phyloP scores from a whole-genome alignment of 2,113 vertebrate species.

The Tringa solitaria region DNA sequence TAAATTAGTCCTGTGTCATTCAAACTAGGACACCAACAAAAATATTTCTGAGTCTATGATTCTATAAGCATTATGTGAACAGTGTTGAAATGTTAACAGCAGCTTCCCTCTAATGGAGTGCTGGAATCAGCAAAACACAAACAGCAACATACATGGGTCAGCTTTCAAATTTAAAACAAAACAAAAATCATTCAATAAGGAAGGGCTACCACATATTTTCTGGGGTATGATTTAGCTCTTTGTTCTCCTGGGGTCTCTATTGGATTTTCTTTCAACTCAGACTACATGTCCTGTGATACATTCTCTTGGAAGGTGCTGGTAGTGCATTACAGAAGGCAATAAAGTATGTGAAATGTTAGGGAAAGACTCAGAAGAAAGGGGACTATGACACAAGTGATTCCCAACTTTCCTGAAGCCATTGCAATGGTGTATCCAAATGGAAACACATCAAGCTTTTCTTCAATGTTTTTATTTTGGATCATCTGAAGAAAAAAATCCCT shows the following conservation, averaged over 20 bases:
- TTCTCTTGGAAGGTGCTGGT: not conserved
- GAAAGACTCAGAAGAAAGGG: not conserved
- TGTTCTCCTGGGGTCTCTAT: not conserved
- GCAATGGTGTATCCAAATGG: not conserved
- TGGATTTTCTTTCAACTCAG: not conserved
- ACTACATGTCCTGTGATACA: not conserved
- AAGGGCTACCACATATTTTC: not conserved
- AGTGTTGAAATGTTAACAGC: not conserved
- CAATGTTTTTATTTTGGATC: not conserved
- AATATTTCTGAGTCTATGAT: not conserved
- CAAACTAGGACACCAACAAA: not conserved
- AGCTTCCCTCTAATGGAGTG: not conserved
- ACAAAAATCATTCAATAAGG: not conserved
- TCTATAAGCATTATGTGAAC: not conserved
- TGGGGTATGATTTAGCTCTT: not conserved
- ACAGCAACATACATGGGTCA: not conserved
- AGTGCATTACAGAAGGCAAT: not conserved
- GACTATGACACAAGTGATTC: not conserved
- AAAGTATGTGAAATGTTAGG: not conserved
- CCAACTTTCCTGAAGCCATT: not conserved
- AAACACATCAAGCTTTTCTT: not conserved
- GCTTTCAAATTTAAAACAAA: not conserved
- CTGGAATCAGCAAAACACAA: not conserved
- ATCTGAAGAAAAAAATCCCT: not conserved
- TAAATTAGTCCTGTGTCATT: too few relatives aligned